Evolutionary conservation across 2,113 vertebrate genomes (phyloP).

Genomic region (Lethenteron reissneri): DNA sequence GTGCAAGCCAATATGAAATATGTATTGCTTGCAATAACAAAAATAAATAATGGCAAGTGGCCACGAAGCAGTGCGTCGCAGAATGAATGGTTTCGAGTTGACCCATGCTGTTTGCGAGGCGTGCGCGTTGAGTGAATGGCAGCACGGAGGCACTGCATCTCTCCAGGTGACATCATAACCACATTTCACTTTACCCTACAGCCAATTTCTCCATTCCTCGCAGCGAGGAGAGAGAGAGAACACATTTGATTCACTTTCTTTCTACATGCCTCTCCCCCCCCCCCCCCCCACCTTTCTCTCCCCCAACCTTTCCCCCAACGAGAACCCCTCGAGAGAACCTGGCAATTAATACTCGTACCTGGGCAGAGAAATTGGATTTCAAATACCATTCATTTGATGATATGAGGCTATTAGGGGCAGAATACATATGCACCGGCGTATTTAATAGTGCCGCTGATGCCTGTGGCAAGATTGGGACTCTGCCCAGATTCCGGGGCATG

Average conservation of each 20-base stretch:
- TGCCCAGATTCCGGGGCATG: too few relatives aligned
- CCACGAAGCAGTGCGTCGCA: too few relatives aligned
- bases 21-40: too few relatives aligned
- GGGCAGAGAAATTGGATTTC: slow-evolving; percentile 6
- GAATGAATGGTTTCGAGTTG: too few relatives aligned
- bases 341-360: slow-evolving; percentile 6
- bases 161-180: too few relatives aligned
- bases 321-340: slow-evolving; percentile 1
- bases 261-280: neutral
- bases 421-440: slow-evolving; percentile 6
- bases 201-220: slow-evolving; percentile 1
- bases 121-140: too few relatives aligned
- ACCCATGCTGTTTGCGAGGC: too few relatives aligned
- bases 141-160: too few relatives aligned
- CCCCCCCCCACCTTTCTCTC: neutral
- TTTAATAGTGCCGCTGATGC: slow-evolving; percentile 4
- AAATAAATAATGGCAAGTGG: too few relatives aligned
- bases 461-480: neutral
- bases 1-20: too few relatives aligned
- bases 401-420: slow-evolving; percentile 4
- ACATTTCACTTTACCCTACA: too few relatives aligned
- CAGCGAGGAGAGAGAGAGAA: neutral
- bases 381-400: slow-evolving; percentile 6
- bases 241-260: slow-evolving; percentile 1
- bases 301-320: neutral